A percentile compares a stretch with the other conserved stretches of the same genome.
Evolutionary conservation across 2,113 vertebrate genomes (phyloP).

Genomic region (Platycercus adscitus): DNA sequence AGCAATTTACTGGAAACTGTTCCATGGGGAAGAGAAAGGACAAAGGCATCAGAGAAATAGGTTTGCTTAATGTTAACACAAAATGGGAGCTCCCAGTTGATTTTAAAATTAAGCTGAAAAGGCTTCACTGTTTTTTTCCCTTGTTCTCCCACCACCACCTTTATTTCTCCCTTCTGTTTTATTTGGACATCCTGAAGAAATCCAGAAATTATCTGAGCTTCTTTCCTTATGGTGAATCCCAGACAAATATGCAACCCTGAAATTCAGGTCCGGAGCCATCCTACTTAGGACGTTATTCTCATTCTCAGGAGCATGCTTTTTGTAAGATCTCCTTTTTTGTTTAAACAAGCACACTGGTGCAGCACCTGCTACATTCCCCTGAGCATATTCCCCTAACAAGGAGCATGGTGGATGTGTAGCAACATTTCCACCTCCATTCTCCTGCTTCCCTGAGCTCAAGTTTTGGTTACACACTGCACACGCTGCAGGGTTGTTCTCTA

Average conservation of each 20-base stretch:
- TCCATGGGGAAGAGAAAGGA: background rate
- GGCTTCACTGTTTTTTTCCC: background rate
- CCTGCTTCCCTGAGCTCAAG: background rate
- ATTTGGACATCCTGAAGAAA: background rate
- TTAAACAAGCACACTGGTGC: fast-evolving
- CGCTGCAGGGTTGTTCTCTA: background rate
- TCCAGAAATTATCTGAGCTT: background rate
- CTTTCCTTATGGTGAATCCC: background rate
- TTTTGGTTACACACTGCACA: background rate
- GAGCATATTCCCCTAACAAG: background rate
- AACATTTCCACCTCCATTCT: background rate
- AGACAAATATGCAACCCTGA: fast-evolving
- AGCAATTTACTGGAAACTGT: background rate
- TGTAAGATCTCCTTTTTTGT: background rate
- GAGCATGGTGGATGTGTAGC: background rate
- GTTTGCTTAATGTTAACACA: background rate
- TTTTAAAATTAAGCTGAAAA: background rate
- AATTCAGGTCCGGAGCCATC: background rate
- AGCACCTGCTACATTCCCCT: background rate
- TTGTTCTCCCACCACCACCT: background rate
- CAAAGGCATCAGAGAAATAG: background rate
- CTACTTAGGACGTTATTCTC: background rate
- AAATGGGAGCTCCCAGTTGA: background rate
- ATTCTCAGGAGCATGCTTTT: background rate
- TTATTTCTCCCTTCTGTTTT: background rate